A percentile compares a stretch with the other conserved stretches of the same genome.
These are phyloP conservation scores for Narcine bancroftii DNA, from an alignment of 2,113 vertebrate genomes.

Conservation along the genomic window DNA sequence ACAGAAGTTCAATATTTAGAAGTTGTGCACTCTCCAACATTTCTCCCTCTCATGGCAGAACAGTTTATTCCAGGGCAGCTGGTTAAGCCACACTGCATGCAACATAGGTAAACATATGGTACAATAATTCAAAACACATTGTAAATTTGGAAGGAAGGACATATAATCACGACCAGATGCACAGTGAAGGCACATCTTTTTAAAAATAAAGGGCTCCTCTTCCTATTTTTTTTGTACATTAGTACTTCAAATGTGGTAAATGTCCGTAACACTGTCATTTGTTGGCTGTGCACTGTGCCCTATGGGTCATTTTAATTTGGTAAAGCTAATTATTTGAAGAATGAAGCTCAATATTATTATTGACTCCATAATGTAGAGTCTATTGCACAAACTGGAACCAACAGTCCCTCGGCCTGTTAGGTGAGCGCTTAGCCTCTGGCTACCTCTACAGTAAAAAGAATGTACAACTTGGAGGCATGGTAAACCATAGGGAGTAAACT, in stretches of 20 bases:
- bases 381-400: background rate
- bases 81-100: background rate
- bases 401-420: background rate
- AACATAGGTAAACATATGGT: background rate
- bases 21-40: background rate
- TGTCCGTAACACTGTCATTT: background rate
- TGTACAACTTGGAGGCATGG: too few species aligned
- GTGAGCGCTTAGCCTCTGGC: background rate
- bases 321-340: background rate
- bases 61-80: background rate
- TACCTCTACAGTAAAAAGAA: too few species aligned
- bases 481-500: too few species aligned
- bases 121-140: background rate
- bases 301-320: background rate
- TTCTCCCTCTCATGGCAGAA: background rate
- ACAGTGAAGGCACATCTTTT: background rate
- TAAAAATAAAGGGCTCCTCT: background rate
- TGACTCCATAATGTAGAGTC: background rate
- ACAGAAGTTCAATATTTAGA: background rate
- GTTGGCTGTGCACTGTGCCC: background rate
- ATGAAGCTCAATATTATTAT: background rate
- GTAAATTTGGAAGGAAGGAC: background rate
- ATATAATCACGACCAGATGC: background rate
- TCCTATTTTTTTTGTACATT: background rate
- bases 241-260: background rate